These are phyloP conservation scores for Limnephilus marmoratus DNA, from an alignment of 2,888 invertebrate species.

Conservation along the genomic window DNA sequence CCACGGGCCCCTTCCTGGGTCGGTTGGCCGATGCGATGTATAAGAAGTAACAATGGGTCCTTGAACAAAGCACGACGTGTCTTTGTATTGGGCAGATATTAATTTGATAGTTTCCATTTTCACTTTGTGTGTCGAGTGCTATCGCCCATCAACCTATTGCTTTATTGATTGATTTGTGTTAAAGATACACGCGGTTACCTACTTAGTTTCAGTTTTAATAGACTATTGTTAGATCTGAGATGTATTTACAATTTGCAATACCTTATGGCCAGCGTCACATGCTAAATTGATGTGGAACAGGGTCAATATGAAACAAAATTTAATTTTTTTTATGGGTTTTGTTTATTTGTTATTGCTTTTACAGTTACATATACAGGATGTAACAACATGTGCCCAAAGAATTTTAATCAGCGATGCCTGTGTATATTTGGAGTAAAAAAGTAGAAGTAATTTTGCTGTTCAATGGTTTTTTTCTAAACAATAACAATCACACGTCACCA, in stretches of 20 bases:
- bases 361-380: too few relatives aligned
- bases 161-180: conserved; percentile 18
- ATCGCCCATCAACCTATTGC: not conserved
- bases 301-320: not conserved
- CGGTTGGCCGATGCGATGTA: not conserved
- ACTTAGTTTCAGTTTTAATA: not conserved
- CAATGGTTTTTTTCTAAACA: too few relatives aligned
- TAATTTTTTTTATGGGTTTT: not conserved
- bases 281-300: not conserved
- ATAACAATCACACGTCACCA: too few relatives aligned
- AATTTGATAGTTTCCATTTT: not conserved
- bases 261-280: not conserved
- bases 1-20: not conserved
- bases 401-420: too few relatives aligned
- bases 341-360: not conserved
- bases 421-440: too few relatives aligned
- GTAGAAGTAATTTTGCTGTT: too few relatives aligned
- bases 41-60: not conserved
- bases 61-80: too few relatives aligned
- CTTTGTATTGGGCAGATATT: not conserved
- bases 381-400: too few relatives aligned
- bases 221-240: not conserved
- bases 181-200: not conserved
- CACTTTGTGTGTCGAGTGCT: not conserved
- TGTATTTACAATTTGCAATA: not conserved